These are phyloP conservation scores for Carcharodon carcharias DNA, from an alignment of 2,797 vertebrate species.

Conservation along the genomic window DNA sequence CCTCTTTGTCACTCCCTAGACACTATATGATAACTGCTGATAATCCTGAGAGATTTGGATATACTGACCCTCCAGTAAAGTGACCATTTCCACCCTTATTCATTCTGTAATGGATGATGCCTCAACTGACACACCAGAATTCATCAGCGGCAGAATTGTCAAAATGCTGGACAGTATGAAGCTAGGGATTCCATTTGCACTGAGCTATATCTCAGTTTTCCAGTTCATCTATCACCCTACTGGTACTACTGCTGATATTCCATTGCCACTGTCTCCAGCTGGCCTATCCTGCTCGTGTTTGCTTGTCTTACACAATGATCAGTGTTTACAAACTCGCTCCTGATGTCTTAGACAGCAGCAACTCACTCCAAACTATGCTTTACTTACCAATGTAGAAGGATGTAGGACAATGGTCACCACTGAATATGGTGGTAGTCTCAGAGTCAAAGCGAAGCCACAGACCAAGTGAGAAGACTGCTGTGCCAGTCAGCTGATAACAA, in stretches of 20 bases:
- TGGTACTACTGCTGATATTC: neutral
- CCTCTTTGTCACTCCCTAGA: too few species aligned
- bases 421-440: constrained; percentile 56
- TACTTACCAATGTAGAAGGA: constrained; percentile 84
- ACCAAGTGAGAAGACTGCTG: constrained; percentile 79
- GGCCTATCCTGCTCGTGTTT: neutral
- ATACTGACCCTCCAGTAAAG: too few species aligned
- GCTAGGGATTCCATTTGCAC: neutral
- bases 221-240: neutral
- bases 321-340: neutral
- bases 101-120: neutral
- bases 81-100: neutral
- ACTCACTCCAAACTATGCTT: constrained; percentile 18
- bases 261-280: neutral
- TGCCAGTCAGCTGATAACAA: constrained; percentile 73
- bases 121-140: neutral
- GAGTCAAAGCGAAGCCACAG: constrained; percentile 86
- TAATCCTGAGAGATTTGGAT: too few species aligned
- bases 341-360: neutral
- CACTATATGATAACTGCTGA: too few species aligned
- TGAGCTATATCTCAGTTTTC: neutral
- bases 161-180: neutral
- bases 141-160: neutral
- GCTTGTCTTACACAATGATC: neutral
- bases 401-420: constrained; percentile 62